Evolutionary conservation across 2,797 vertebrate genomes (phyloP), one percentile per base, ranked within the genome.

Genomic region (Pagetopsis macropterus): DNA sequence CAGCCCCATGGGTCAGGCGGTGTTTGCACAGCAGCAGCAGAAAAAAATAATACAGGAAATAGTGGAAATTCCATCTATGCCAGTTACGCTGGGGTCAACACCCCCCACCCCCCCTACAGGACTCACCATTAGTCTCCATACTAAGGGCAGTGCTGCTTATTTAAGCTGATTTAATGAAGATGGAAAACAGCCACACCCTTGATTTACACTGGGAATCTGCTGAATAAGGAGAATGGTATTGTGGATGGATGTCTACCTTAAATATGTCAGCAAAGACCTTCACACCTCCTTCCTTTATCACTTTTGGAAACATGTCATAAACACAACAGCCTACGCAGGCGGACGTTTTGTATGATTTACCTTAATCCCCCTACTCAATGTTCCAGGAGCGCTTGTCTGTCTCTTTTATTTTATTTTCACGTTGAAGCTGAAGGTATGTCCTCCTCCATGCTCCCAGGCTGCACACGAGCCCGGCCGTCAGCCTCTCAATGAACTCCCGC

Each of bases 61-160:
- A 91, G 85, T 93, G 89, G 81, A 89, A 89, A 91, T 89, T 91
- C 90, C 89, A 88, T 52, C 78, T 84, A 80, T 84, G 75, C 82
- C 79, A 93, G 77, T 79, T 66, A 70, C 69, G 58, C 79, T 76
- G 46, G 31, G 62, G 77, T 75, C 69, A 27, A 27, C 23, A 27
- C 57, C 58, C 21, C 2, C 19, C 31, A 33, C 50, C 51, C 67
- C 1, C 16, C 37, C 58, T 5, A 14, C n/a, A 45, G 17, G 16
- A 14, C 68, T 65, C 33, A 2, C 63, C 3, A 0, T 65, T 37
- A 17, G 64, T 65, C 56, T 84, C 59, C 58, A 48, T 73, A 43
- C 55, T 67, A 65, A 79, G 50, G 76, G 66, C 60, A 77, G 43
- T 1, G 0, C 50, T 78, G 83, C 82, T 88, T 86, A 64, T 93